Conservation (phyloP, 2,797 vertebrate species). For the Scyliorhinus canicula region DNA sequence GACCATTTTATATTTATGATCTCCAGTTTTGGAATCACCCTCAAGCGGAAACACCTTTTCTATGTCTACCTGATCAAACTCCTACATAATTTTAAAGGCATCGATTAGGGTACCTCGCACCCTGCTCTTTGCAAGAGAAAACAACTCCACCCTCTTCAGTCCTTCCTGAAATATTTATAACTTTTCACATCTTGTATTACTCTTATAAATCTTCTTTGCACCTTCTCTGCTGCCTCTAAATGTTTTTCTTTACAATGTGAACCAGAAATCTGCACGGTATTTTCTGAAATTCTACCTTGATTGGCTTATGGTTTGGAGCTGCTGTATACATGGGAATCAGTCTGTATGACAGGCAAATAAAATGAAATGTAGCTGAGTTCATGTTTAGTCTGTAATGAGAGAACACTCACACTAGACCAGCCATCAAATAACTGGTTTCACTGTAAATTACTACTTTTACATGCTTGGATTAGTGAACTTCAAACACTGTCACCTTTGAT, state of each 20-base stretch:
- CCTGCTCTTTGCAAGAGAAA: neutral
- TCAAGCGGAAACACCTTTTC: neutral
- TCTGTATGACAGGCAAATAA: conserved; percentile 23
- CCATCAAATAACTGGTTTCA: conserved; percentile 26
- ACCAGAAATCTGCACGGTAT: neutral
- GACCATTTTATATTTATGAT: neutral
- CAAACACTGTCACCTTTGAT: conserved; percentile 33
- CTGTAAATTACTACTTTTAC: conserved; percentile 24
- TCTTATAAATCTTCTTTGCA: neutral
- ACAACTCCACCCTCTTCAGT: neutral
- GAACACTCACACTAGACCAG: conserved; percentile 19
- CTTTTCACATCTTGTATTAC: neutral
- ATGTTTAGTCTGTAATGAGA: conserved; percentile 28
- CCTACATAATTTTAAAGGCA: neutral
- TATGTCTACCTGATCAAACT: neutral
- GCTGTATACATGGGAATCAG: neutral
- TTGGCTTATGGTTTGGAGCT: conserved; percentile 17
- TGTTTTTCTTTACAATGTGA: neutral
- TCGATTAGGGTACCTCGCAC: neutral
- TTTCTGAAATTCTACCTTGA: neutral
- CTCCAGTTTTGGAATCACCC: neutral
- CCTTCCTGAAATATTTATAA: neutral
- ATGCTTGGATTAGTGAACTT: conserved; percentile 29
- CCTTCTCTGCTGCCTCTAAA: neutral
- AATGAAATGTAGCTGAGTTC: conserved; percentile 24